Evolutionary conservation across 2,888 invertebrate species (phyloP).

Genomic region (Nowickia ferox): DNA sequence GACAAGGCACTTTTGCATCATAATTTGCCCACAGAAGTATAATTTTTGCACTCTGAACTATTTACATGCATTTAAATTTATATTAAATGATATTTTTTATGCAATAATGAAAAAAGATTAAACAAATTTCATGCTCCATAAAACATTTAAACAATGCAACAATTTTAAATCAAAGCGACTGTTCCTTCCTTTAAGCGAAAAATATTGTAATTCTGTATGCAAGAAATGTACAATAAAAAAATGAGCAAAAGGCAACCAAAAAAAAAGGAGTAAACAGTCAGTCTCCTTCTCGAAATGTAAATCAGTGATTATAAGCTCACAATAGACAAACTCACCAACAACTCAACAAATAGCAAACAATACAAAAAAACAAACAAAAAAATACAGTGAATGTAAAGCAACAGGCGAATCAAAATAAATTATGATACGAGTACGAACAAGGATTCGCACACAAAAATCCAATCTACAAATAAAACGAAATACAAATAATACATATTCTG

Average conservation of each 20-base stretch:
- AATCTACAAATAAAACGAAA: slow-evolving; percentile 37
- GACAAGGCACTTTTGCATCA: no score
- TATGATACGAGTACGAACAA: slow-evolving; percentile 32
- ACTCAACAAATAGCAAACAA: slow-evolving; percentile 29
- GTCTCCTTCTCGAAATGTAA: slow-evolving; percentile 42
- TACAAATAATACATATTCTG: slow-evolving; percentile 31
- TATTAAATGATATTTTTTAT: background rate
- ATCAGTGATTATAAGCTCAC: slow-evolving; percentile 57
- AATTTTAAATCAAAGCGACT: slow-evolving; percentile 38
- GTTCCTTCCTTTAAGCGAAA: slow-evolving; percentile 49
- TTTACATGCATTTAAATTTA: background rate
- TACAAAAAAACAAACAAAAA: slow-evolving; percentile 1
- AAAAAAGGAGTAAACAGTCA: slow-evolving; percentile 11
- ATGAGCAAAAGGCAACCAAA: background rate
- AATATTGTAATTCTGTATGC: slow-evolving; percentile 62
- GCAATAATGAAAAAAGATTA: background rate
- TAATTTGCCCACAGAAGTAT: no score
- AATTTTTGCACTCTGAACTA: background rate
- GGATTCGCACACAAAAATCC: slow-evolving; percentile 36
- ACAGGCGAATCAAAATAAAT: slow-evolving; percentile 66
- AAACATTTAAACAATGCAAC: slow-evolving; percentile 52
- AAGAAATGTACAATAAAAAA: slow-evolving; percentile 50
- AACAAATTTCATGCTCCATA: slow-evolving; percentile 55
- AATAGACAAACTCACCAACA: slow-evolving; percentile 35
- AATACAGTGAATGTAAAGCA: slow-evolving; percentile 62